Evolutionary conservation across 2,113 vertebrate species (phyloP), one percentile per base, ranked within the genome.

Genomic region (Dipodomys merriami): DNA sequence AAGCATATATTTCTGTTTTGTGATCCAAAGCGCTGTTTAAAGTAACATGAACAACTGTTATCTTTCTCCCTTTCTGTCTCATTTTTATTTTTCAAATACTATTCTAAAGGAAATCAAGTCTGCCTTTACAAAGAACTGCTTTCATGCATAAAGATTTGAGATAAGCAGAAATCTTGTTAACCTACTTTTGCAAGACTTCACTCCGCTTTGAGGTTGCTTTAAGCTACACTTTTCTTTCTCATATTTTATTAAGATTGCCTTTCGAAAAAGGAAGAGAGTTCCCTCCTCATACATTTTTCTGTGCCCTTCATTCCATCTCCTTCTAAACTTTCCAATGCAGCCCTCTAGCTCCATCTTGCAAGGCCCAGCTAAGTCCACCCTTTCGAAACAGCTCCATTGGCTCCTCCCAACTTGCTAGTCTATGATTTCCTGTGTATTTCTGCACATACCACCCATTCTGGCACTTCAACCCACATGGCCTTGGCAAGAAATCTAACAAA

Each of bases 31-130:
- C 39, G 57, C 76, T 57, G 12, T 69, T 67, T 57, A 29, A 30
- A 94, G 72, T 64, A 90, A 90, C 35, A 12, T 69, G 80, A 91
- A 72, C 71, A 90, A 90, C 15, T 39, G 35, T 46, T 72, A 4
- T 86, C 27, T 81, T 22, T 83, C 62, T 91, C n/a, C 74, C 53
- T 93, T 64, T 83, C 4, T 27, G 29, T 49, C 67, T 95, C 29
- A 94, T 90, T 90, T 90, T 78, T 86, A 12, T 93, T 86, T 80
- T 83, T 79, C 64, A 94, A 90, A 88, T 62, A 67, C 30, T 69
- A 60, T 90, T 72, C 33, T 77, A 86, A 92, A 29, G 91, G 72
- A 93, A 78, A 79, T 46, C 53, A 49, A 62, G 39, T 39, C 71
- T 69, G 29, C 44, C 30, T 78, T 83, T 83, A 71, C 44, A 88